Evolutionary conservation across 2,113 vertebrate species (phyloP), one percentile per base, ranked within the genome.

Genomic region (Thymallus thymallus): DNA sequence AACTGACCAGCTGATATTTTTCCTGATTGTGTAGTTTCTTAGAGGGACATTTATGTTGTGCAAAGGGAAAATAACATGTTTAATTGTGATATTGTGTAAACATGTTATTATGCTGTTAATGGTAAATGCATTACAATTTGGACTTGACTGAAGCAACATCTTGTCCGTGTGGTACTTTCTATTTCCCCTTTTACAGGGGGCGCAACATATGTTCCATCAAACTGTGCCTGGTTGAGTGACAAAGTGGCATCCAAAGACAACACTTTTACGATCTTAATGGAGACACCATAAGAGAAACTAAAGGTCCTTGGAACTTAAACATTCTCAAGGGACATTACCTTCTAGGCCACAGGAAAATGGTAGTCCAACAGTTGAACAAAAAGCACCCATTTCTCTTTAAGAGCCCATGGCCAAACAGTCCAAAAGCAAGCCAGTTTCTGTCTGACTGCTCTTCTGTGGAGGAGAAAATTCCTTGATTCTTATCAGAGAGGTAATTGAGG

Each of bases 391-490:
- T 64, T 29, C 23, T 64, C 13, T 68, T 46, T 23, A 45, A 68
- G 66, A 68, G 66, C 22, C 41, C 10, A 68, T 22, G 7, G 66
- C n/a, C 20, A 41, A 68, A 68, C 32, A 23, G 35, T 22, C 35
- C 7, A 12, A 68, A 68, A 41, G 12, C 20, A 13, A n/a, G 65
- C 35, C 65, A 22, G 65, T 35, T 30, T 22, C 65, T 30, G 23
- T 65, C 66, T 46, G 66, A 68, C 10, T 68, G 20, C n/a, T 68
- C n/a, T 5, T 45, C 41, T 24, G 66, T 68, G 32, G 66, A 68
- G 41, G 32, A 68, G 32, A 13, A 73, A 63, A 73, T 73, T 73
- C 61, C 62, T 30, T 62, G 63, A 64, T 73, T 45, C 46, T 73
- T 73, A 73, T 73, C 71, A 55, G 62, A 41, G 22, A 65, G 63